phyloP scores from a whole-genome alignment of 2,797 vertebrate genomes.

The Thalassophryne amazonica region DNA sequence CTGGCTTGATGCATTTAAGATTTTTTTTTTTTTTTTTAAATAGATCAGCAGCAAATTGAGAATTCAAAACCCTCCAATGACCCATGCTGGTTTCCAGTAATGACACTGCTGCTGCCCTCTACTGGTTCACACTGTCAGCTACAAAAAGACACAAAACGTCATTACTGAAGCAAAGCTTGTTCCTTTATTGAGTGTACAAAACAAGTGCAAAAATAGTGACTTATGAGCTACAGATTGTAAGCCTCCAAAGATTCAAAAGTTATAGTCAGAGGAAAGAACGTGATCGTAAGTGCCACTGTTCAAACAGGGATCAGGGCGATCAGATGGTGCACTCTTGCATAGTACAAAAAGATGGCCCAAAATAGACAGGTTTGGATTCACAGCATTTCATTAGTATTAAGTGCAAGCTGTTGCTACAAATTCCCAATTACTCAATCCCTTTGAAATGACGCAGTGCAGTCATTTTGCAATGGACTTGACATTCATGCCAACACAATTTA shows the following conservation, averaged over 20 bases:
- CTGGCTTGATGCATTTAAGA: too few species aligned
- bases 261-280: slow-evolving; percentile 58
- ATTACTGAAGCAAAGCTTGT: slow-evolving; percentile 69
- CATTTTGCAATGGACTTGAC: slow-evolving; percentile 40
- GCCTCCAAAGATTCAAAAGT: slow-evolving; percentile 65
- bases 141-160: neutral
- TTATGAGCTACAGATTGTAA: slow-evolving; percentile 73
- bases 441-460: slow-evolving; percentile 57
- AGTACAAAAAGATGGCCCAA: slow-evolving; percentile 60
- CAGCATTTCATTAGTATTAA: slow-evolving; percentile 63
- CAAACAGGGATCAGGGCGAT: slow-evolving; percentile 39
- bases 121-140: slow-evolving; percentile 9
- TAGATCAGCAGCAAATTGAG: too few species aligned
- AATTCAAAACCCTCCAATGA: too few species aligned
- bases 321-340: slow-evolving; percentile 34
- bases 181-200: slow-evolving; percentile 84
- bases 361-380: slow-evolving; percentile 56
- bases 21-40: too few species aligned
- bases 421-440: slow-evolving; percentile 49
- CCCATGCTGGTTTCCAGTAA: too few species aligned
- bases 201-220: slow-evolving; percentile 80
- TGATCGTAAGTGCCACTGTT: slow-evolving; percentile 59
- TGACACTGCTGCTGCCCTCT: slow-evolving; percentile 30
- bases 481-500: slow-evolving; percentile 63
- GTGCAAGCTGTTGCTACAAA: slow-evolving; percentile 63